These are phyloP conservation scores for Melanerpes formicivorus DNA, from an alignment of 2,113 vertebrate species.

Conservation along the genomic window DNA sequence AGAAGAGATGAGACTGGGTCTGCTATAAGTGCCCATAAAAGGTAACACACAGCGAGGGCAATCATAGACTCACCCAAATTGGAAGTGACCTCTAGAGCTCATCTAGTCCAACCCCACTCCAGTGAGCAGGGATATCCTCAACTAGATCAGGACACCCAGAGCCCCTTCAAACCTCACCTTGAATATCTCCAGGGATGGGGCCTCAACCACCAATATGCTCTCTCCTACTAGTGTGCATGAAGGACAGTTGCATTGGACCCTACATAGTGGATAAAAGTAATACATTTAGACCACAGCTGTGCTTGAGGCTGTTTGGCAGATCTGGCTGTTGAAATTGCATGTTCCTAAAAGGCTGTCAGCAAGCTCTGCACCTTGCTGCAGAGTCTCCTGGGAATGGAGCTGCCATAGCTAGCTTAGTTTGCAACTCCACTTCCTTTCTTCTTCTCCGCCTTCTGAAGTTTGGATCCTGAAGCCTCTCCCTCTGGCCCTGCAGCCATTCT, in stretches of 20 bases:
- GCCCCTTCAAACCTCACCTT: too few relatives aligned
- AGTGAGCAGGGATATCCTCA: too few relatives aligned
- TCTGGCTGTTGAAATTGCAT: neutral
- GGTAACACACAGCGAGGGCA: neutral
- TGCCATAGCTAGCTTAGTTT: neutral
- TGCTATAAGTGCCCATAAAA: neutral
- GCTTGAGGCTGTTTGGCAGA: neutral
- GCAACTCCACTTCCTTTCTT: neutral
- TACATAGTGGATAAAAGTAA: neutral
- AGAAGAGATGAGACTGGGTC: neutral
- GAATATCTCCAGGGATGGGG: too few relatives aligned
- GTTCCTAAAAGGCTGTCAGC: neutral
- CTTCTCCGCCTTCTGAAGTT: neutral
- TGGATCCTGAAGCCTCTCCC: neutral
- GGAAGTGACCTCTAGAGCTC: too few relatives aligned
- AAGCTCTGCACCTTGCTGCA: neutral
- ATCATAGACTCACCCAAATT: too few relatives aligned
- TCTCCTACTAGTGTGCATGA: neutral
- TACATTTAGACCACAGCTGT: neutral
- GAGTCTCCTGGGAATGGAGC: neutral
- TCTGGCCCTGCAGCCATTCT: neutral
- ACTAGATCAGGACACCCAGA: too few relatives aligned
- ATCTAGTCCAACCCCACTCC: too few relatives aligned
- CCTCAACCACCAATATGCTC: neutral
- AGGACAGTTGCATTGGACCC: neutral